These are phyloP conservation scores for Megamerina dolium DNA, from an alignment of 2,888 invertebrate genomes.

Conservation along the genomic window DNA sequence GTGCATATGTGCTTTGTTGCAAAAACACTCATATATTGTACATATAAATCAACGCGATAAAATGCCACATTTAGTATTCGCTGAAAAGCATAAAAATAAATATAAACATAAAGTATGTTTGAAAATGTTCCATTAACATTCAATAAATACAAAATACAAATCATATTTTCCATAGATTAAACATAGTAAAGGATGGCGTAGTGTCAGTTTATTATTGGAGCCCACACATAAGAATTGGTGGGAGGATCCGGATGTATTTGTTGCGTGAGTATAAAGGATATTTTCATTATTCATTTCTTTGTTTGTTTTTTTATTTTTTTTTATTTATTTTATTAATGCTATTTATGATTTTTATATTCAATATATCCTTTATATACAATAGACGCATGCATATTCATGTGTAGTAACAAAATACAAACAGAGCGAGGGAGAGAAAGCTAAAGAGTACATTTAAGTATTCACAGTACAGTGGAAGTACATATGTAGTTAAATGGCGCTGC, in stretches of 20 bases:
- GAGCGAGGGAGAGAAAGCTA: too few relatives aligned
- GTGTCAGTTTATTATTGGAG: slow-evolving; percentile 36
- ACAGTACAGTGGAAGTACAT: too few relatives aligned
- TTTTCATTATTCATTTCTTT: neutral
- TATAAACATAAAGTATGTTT: slow-evolving; percentile 25
- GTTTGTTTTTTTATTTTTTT: neutral
- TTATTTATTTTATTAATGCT: neutral
- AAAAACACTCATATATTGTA: too few relatives aligned
- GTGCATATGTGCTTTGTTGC: too few relatives aligned
- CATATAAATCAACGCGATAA: too few relatives aligned
- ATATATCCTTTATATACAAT: neutral
- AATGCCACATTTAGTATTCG: slow-evolving; percentile 38
- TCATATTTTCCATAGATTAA: too few relatives aligned
- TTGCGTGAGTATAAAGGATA: slow-evolving; percentile 44
- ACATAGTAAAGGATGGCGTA: slow-evolving; percentile 38
- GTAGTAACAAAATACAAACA: too few relatives aligned
- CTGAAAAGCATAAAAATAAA: slow-evolving; percentile 28
- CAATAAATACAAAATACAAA: too few relatives aligned
- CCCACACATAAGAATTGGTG: slow-evolving; percentile 40
- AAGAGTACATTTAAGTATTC: too few relatives aligned
- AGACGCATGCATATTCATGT: neutral
- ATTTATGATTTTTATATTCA: neutral
- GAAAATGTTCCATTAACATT: too few relatives aligned
- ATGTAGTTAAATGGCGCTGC: too few relatives aligned
- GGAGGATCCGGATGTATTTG: slow-evolving; percentile 45